These are phyloP conservation scores for Pantherophis guttatus DNA, from an alignment of 2,113 vertebrate species.

Conservation along the genomic window DNA sequence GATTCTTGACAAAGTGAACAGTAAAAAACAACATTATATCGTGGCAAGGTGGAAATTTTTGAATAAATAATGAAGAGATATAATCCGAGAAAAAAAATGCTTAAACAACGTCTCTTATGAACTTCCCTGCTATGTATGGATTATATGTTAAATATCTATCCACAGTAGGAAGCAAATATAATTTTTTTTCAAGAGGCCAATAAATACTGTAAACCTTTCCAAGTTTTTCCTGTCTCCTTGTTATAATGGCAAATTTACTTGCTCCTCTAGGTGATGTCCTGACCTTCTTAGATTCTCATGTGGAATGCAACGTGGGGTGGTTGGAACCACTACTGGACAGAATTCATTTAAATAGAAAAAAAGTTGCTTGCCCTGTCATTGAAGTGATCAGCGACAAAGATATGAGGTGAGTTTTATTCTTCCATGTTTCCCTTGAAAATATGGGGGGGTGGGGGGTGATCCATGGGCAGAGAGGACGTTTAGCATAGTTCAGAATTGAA, in stretches of 20 bases:
- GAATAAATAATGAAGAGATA: not conserved
- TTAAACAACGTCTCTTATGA: not conserved
- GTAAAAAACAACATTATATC: not conserved
- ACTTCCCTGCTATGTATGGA: not conserved
- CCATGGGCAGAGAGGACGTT: no score
- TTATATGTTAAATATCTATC: not conserved
- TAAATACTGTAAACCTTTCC: not conserved
- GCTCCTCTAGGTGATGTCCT: conserved; percentile 80
- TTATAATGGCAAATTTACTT: not conserved
- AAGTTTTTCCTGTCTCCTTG: not conserved
- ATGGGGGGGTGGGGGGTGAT: no score
- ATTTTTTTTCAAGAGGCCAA: not conserved
- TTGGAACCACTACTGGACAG: conserved; percentile 92
- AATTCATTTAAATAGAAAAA: conserved; percentile 78
- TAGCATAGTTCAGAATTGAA: not conserved
- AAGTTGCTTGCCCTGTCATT: conserved; percentile 94
- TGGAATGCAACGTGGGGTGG: conserved; percentile 97
- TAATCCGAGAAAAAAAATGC: not conserved
- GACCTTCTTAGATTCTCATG: conserved; percentile 94
- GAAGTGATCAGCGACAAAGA: conserved; percentile 96
- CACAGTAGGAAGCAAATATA: not conserved
- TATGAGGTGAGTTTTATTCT: conserved; percentile 78
- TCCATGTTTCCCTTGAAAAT: not conserved
- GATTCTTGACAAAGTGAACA: not conserved
- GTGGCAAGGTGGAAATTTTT: not conserved